Conservation (phyloP, 2,797 vertebrate genomes). For the Numenius phaeopus region DNA sequence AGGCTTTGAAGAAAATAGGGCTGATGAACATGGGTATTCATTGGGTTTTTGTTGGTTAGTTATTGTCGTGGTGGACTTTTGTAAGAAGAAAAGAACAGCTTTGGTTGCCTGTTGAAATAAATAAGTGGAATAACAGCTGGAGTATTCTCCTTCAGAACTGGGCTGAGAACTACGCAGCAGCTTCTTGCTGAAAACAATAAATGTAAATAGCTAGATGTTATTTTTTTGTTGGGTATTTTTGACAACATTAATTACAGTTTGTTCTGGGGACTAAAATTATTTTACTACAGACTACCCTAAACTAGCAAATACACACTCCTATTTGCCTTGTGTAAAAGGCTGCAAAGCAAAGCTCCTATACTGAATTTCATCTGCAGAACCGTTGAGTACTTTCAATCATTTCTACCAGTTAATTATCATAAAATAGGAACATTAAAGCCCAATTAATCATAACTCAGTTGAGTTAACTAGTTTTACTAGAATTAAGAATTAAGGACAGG, state of each 20-base stretch:
- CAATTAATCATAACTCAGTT: not conserved
- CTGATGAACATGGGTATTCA: accelerated
- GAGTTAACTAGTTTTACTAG: not conserved
- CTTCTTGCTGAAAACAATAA: not conserved
- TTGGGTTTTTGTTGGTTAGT: not conserved
- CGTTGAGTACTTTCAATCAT: not conserved
- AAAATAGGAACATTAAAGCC: not conserved
- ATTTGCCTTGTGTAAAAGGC: not conserved
- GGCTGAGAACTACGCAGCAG: not conserved
- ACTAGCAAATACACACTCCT: not conserved
- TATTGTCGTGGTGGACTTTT: not conserved
- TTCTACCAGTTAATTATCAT: not conserved
- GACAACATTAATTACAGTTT: not conserved
- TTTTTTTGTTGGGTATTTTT: not conserved
- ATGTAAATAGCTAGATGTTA: not conserved
- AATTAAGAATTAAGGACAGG: not conserved
- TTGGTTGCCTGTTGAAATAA: not conserved
- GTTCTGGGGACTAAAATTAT: not conserved
- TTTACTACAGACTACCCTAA: not conserved
- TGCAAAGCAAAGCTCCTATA: not conserved
- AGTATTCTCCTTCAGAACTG: not conserved
- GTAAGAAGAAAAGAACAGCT: not conserved
- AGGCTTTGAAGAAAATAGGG: not conserved
- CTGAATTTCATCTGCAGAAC: not conserved
- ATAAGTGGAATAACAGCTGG: not conserved